Percentiles rank a stretch among this genome's conserved stretches.
These are phyloP conservation scores for Cheilosia soror DNA, from an alignment of 2,888 invertebrate genomes.

Conservation along the genomic window DNA sequence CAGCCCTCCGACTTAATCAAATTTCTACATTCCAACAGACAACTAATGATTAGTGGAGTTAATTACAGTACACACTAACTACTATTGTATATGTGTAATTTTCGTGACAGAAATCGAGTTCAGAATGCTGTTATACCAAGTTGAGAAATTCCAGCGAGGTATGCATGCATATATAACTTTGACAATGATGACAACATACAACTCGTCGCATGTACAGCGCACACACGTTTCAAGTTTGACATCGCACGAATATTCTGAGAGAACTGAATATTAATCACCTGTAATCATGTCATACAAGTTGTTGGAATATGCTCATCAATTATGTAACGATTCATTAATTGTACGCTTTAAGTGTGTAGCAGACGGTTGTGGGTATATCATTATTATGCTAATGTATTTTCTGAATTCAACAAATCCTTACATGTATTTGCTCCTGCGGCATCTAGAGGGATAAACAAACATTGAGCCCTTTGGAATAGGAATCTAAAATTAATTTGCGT, in stretches of 20 bases:
- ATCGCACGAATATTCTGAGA: constrained; percentile 52
- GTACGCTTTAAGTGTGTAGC: constrained; percentile 23
- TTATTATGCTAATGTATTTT: neutral
- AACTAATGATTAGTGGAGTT: constrained; percentile 56
- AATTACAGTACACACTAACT: constrained; percentile 54
- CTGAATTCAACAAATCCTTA: too few relatives aligned
- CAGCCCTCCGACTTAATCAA: constrained; percentile 21
- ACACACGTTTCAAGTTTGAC: constrained; percentile 41
- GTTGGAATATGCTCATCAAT: constrained; percentile 73
- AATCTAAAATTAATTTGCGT: too few relatives aligned
- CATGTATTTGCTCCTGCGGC: too few relatives aligned
- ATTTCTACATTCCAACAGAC: constrained; percentile 19
- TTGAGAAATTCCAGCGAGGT: constrained; percentile 29
- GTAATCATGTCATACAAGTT: constrained; percentile 74
- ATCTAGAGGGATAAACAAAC: too few relatives aligned
- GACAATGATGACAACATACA: constrained; percentile 28
- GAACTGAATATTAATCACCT: constrained; percentile 73
- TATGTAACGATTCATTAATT: constrained; percentile 73
- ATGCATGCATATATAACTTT: neutral
- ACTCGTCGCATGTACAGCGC: constrained; percentile 1
- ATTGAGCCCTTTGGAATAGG: too few relatives aligned
- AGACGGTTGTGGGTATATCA: neutral
- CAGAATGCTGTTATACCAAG: constrained; percentile 47
- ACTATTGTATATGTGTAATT: constrained; percentile 48
- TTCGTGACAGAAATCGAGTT: constrained; percentile 56